phyloP scores from a whole-genome alignment of 2,888 invertebrate species.

The Gari tellinella region DNA sequence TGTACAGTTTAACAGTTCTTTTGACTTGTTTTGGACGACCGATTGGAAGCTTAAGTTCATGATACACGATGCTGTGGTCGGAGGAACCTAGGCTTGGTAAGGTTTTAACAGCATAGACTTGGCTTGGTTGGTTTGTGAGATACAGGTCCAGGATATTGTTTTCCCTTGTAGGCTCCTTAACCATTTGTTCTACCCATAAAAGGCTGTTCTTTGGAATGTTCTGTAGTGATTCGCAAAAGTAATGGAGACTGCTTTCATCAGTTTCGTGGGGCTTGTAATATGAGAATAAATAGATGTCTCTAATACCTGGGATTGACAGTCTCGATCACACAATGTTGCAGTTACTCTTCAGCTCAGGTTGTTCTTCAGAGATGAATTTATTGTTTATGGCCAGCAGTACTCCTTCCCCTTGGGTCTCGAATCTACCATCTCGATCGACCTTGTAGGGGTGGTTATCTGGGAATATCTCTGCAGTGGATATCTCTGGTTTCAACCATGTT shows the following conservation, averaged over 20 bases:
- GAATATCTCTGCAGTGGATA: constrained; percentile 24
- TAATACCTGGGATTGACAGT: neutral
- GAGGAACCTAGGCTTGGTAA: constrained; percentile 9
- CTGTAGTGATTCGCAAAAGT: constrained; percentile 3
- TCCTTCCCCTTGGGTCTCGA: constrained; percentile 2
- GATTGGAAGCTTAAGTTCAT: constrained; percentile 12
- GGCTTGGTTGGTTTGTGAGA: constrained; percentile 19
- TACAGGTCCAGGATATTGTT: constrained; percentile 24
- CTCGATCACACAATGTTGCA: constrained; percentile 15
- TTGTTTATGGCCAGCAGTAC: constrained; percentile 22
- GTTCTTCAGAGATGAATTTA: constrained; percentile 3
- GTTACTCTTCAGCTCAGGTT: constrained; percentile 15
- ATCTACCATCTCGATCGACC: constrained; percentile 4
- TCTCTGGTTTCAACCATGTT: constrained; percentile 33
- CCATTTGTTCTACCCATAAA: constrained; percentile 13
- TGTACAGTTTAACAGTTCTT: neutral
- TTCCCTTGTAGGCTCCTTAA: constrained; percentile 17
- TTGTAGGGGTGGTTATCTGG: neutral
- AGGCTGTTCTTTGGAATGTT: constrained; percentile 15
- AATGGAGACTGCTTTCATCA: constrained; percentile 5
- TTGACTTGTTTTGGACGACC: constrained; percentile 3
- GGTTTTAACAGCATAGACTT: constrained; percentile 8
- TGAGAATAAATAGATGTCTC: neutral
- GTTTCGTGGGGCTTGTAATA: constrained; percentile 22
- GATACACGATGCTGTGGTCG: constrained; percentile 8